These are phyloP conservation scores for Eulemur rufifrons DNA, from an alignment of 2,113 vertebrate species.

Conservation along the genomic window DNA sequence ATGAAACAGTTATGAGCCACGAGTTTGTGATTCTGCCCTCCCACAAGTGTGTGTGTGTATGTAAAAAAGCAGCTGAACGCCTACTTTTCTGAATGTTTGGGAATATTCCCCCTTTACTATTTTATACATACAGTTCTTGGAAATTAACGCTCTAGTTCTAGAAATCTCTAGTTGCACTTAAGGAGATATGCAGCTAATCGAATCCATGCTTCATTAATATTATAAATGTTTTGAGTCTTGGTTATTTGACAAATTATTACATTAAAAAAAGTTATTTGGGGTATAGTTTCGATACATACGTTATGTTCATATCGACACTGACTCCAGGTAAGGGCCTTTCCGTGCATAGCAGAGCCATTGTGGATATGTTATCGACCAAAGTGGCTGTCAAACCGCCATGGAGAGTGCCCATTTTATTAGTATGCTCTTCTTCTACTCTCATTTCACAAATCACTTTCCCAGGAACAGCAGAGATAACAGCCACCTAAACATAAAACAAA, in stretches of 20 bases:
- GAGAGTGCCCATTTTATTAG: conserved; percentile 90
- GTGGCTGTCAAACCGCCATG: conserved; percentile 96
- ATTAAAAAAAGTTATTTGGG: background rate
- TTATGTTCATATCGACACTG: conserved; percentile 98
- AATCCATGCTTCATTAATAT: background rate
- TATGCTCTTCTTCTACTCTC: conserved; percentile 93
- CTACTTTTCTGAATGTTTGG: background rate
- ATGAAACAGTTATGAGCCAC: background rate
- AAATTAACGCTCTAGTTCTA: background rate
- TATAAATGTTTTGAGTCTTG: background rate
- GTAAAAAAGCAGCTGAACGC: background rate
- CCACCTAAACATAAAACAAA: conserved; percentile 82
- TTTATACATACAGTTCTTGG: background rate
- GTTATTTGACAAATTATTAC: background rate
- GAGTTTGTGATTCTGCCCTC: background rate
- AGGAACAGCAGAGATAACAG: conserved; percentile 89
- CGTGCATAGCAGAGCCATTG: conserved; percentile 88
- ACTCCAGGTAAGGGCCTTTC: conserved; percentile 91
- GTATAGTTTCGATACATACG: conserved; percentile 83
- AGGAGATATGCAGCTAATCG: background rate
- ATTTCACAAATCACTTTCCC: conserved; percentile 95
- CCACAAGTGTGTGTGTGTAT: no score
- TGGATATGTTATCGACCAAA: conserved; percentile 92
- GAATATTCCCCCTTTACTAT: background rate
- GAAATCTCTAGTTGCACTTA: background rate